A percentile compares a stretch with the other conserved stretches of the same genome.
phyloP scores from a whole-genome alignment of 2,797 vertebrate genomes.

The Centropyge bicolor region DNA sequence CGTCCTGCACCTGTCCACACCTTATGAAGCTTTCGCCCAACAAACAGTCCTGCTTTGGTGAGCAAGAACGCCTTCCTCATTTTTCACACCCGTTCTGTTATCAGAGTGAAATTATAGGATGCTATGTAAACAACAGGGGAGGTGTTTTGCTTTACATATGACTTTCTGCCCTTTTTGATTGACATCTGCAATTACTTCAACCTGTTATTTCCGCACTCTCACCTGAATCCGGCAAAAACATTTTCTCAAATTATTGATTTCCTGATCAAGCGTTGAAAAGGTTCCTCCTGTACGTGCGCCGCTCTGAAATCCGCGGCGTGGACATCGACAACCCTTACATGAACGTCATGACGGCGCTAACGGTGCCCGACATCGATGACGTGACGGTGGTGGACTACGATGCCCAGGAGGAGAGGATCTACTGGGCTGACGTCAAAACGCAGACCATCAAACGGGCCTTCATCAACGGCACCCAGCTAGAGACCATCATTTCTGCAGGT shows the following conservation, averaged over 20 bases:
- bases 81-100: conserved; percentile 14
- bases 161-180: conserved; percentile 27
- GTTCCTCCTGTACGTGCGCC: conserved; percentile 95
- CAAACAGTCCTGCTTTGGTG: conserved; percentile 95
- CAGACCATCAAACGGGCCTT: conserved; percentile 97
- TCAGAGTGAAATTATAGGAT: background rate
- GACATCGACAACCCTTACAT: conserved; percentile 98
- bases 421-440: conserved; percentile 98
- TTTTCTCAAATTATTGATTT: conserved; percentile 10
- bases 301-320: conserved; percentile 96
- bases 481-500: conserved; percentile 98
- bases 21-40: conserved; percentile 95
- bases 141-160: conserved; percentile 18
- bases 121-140: conserved; percentile 3
- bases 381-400: conserved; percentile 98
- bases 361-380: conserved; percentile 96
- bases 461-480: conserved; percentile 96
- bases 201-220: conserved; percentile 17
- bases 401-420: conserved; percentile 93
- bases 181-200: conserved; percentile 22
- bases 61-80: conserved; percentile 63
- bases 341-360: conserved; percentile 98
- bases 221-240: conserved; percentile 9
- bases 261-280: conserved; percentile 89
- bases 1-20: conserved; percentile 96